phyloP scores from a whole-genome alignment of 64 coral and sea anemone genomes.

The Actinia equina region DNA sequence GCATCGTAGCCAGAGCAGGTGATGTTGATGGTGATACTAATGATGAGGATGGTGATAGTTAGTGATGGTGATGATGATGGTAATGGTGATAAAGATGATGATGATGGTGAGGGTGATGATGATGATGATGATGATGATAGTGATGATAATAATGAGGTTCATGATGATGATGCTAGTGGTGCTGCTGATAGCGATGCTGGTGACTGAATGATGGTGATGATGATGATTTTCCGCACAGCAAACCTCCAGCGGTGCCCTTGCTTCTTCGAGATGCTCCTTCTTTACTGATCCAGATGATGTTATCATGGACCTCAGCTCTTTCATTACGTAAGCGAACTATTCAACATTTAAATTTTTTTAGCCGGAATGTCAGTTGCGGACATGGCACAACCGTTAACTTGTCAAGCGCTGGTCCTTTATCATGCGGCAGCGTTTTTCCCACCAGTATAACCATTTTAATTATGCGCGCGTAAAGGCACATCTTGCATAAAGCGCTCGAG shows the following conservation, averaged over 20 bases:
- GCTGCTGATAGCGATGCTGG: no score
- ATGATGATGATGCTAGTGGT: no score
- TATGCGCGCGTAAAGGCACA: background rate
- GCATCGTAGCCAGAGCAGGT: no score
- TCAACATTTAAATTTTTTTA: background rate
- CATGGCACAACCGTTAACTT: no score
- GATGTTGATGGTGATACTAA: background rate
- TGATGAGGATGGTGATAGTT: background rate
- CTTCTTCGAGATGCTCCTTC: conserved; percentile 75
- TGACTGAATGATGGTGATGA: no score
- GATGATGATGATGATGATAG: no score
- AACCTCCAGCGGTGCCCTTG: conserved; percentile 36
- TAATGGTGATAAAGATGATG: background rate
- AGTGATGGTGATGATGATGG: background rate
- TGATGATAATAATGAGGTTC: no score
- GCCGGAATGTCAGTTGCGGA: background rate
- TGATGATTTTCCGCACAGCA: background rate
- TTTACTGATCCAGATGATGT: conserved; percentile 66
- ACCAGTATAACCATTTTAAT: no score
- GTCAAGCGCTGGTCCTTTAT: no score
- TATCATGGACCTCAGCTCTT: conserved; percentile 65
- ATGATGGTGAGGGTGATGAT: background rate
- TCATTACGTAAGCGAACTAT: conserved; percentile 50
- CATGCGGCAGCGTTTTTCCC: no score
- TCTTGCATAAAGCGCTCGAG: background rate